Base-by-base conservation (phyloP, 2,888 invertebrate genomes). In the Nomada lathburiana region DNA sequence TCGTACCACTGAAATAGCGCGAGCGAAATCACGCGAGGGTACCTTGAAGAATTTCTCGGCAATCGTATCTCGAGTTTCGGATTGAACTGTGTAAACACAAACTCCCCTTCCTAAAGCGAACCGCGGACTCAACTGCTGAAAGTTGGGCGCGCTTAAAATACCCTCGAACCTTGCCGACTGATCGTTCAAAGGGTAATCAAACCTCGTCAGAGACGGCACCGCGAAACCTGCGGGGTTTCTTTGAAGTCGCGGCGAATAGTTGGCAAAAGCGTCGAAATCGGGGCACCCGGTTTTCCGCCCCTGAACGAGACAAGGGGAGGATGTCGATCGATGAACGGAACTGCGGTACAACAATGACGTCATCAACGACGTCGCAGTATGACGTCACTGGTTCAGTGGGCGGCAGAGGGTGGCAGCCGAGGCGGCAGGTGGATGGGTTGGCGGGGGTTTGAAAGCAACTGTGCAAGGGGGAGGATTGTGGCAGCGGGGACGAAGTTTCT, bases 341-440 rank as follows among this genome's bases (percentile, higher is more conserved):
- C 93, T 93, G 93, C 93, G 92, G 93, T 92, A 92, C 89, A 91
- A 90, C 92, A 80, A 90, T 93, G 92, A 92, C 93, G 93, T 93
- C 91, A 93, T 89, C 86, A 88, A 91, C 92, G 92, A 90, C 88
- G 89, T 88, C 88, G 88, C 88, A 90, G 88, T 89, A 89, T 90
- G 91, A 92, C 92, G 92, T 92, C 92, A 92, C 55, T 69, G 18
- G 65, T 55, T 26, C 50, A 55, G 50, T 26, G 65, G 62, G 68
- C n/a, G 71, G 50, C 42, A 63, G 73, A 62, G 71, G 80, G 76
- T 63, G 80, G 83, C 50, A 80, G 76, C 71, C 71, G 84, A 68
- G 80, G 77, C 67, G 83, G 77, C 92, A 93, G 92, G 93, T 93
- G 92, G 93, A 92, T 92, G 93, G 93, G 93, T 92, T 90, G 94